phyloP scores from a whole-genome alignment of 2,888 invertebrate genomes.

The Tiliacea citrago region DNA sequence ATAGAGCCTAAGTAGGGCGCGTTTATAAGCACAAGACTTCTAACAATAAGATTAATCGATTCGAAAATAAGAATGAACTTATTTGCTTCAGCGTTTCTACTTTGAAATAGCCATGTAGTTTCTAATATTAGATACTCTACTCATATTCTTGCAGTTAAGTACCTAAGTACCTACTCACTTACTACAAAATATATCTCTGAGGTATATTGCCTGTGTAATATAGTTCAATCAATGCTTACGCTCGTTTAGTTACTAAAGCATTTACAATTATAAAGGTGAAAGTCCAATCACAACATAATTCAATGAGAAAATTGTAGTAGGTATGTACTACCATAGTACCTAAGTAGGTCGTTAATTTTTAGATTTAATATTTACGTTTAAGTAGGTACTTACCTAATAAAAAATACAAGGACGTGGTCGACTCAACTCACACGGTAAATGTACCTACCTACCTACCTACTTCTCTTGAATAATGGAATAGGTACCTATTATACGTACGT shows the following conservation, averaged over 20 bases:
- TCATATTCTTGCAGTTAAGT: neutral
- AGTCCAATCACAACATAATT: constrained; percentile 42
- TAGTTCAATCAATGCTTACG: constrained; percentile 52
- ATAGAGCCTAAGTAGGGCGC: neutral
- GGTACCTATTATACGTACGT: no score
- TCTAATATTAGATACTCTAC: neutral
- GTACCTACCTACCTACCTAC: constrained; percentile 2
- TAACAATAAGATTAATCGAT: neutral
- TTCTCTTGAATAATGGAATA: constrained; percentile 35
- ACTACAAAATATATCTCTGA: neutral
- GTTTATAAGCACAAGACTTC: neutral
- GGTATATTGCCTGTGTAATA: constrained; percentile 18
- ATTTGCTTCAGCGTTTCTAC: neutral
- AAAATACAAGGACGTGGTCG: constrained; percentile 19
- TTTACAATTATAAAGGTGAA: constrained; percentile 48
- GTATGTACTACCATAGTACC: neutral
- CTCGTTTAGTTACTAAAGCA: constrained; percentile 61
- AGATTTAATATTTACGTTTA: constrained; percentile 2
- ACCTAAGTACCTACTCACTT: neutral
- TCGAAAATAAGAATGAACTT: neutral
- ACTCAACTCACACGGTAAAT: constrained; percentile 1
- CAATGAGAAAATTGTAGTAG: constrained; percentile 33
- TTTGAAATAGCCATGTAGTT: neutral
- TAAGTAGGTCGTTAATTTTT: neutral
- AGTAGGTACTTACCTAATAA: constrained; percentile 14